Evolutionary conservation across 2,113 vertebrate species (phyloP).

Genomic region (Lucifuga dentata): DNA sequence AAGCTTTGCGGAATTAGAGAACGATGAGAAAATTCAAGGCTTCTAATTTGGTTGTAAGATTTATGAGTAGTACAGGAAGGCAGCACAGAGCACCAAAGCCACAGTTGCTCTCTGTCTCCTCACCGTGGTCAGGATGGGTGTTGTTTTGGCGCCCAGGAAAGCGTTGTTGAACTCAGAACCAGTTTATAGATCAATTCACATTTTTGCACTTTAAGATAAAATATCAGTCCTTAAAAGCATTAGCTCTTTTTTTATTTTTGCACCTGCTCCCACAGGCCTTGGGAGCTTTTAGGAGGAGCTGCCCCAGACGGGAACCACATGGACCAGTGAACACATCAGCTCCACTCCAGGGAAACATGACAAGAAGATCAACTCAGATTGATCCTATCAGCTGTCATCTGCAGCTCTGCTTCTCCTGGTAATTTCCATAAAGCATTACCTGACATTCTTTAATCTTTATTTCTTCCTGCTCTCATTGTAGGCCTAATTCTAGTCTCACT

Average conservation of each 20-base stretch:
- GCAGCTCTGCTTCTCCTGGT: too few relatives aligned
- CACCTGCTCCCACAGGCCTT: not conserved
- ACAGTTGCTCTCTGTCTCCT: constrained; percentile 23
- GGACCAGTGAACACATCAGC: constrained; percentile 7
- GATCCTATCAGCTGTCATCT: too few relatives aligned
- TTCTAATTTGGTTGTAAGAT: too few relatives aligned
- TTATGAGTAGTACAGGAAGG: constrained; percentile 35
- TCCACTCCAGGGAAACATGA: too few relatives aligned
- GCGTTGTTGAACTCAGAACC: constrained; percentile 31
- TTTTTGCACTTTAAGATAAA: not conserved
- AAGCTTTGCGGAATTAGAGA: too few relatives aligned
- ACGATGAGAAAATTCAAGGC: too few relatives aligned
- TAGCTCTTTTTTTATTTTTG: constrained; percentile 25
- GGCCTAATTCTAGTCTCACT: too few relatives aligned
- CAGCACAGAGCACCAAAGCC: constrained; percentile 14
- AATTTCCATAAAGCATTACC: too few relatives aligned
- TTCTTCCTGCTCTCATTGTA: too few relatives aligned
- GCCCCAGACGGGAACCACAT: constrained; percentile 1
- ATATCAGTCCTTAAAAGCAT: constrained; percentile 23
- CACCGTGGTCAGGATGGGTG: constrained; percentile 47
- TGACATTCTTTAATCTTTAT: too few relatives aligned
- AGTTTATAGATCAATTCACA: too few relatives aligned
- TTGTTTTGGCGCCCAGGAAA: constrained; percentile 56
- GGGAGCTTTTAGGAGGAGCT: constrained; percentile 34
- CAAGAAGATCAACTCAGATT: too few relatives aligned